phyloP scores from a whole-genome alignment of 2,797 vertebrate genomes.

The Cheirogaleus major region DNA sequence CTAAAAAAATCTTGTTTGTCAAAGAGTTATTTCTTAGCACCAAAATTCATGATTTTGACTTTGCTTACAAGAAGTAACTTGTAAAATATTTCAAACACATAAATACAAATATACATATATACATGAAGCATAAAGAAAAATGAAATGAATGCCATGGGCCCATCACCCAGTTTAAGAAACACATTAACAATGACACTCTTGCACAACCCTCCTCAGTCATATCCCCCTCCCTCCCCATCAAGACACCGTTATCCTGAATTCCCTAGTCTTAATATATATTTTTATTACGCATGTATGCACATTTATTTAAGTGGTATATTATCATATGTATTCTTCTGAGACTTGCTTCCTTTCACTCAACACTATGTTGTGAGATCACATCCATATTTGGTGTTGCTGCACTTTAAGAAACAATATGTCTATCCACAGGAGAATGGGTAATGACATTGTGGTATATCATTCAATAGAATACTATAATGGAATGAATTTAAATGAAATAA shows the following conservation, averaged over 20 bases:
- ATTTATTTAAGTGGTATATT: neutral
- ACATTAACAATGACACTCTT: neutral
- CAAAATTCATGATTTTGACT: neutral
- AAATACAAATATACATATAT: neutral
- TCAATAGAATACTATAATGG: neutral
- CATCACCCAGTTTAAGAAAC: neutral
- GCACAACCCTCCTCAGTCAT: too few species aligned
- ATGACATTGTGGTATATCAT: neutral
- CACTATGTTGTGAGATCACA: neutral
- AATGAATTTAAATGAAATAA: constrained; percentile 20
- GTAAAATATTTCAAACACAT: neutral
- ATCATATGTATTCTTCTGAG: neutral
- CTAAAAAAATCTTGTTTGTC: neutral
- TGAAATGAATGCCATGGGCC: neutral
- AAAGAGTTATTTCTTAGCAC: neutral
- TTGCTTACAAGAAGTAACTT: neutral
- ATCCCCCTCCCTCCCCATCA: neutral
- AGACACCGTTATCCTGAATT: neutral
- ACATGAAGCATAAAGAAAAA: neutral
- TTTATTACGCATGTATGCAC: neutral
- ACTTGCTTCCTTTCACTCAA: neutral
- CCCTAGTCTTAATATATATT: neutral
- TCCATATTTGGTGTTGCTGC: neutral
- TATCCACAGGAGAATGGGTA: neutral
- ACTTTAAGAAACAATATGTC: neutral